Base-by-base conservation (phyloP, 2,888 invertebrate genomes). In the Lutraria lutraria region DNA sequence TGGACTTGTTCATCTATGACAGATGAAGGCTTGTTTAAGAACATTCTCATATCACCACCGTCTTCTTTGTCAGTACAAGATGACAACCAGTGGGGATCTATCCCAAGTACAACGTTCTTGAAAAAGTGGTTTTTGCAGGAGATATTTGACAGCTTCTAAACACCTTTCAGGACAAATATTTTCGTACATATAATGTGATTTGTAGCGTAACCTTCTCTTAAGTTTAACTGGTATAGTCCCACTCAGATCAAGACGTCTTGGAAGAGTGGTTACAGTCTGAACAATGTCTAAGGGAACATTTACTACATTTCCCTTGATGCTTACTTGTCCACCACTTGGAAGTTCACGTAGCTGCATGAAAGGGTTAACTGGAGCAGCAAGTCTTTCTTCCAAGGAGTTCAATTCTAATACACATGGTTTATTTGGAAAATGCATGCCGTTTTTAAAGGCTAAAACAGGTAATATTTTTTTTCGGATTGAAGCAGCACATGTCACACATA, bases 341-440 rank as follows among this genome's bases (percentile, higher is more conserved):
- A 89, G 56, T 81, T 90, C 89, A 53, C 84, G 72, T 63, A 91
- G 63, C 86, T 89, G 88, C 68, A 88, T 86, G 56, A 89, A 91
- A 54, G 63, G 56, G n/a, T 60, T 88, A 0, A 85, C 29, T 76
- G 91, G 91, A 34, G 91, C 72, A n/a, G 89, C 80, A 19, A 91
- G 60, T 52, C 89, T 79, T 86, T 89, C 91, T 81, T 89, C 88
- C 52, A 91, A 76, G 3, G 34, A 10, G 16, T 31, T 89, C 2
- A 85, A 83, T 0, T 88, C n/a, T 4, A 89, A 53, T 60, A 29
- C 79, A 16, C 56, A 43, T 29, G 91, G 88, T 79, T 72, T 89
- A 34, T 53, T 21, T 63, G 90, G 90, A 79, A 90, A 90, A 25
- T 3, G 19, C 43, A 87, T 53, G 6, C 53, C 19, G 53, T 91